Percentiles rank a stretch among this genome's conserved stretches.
Evolutionary conservation across 1,140 invertebrate genomes (phyloP).

Genomic region (Carposina sasakii): DNA sequence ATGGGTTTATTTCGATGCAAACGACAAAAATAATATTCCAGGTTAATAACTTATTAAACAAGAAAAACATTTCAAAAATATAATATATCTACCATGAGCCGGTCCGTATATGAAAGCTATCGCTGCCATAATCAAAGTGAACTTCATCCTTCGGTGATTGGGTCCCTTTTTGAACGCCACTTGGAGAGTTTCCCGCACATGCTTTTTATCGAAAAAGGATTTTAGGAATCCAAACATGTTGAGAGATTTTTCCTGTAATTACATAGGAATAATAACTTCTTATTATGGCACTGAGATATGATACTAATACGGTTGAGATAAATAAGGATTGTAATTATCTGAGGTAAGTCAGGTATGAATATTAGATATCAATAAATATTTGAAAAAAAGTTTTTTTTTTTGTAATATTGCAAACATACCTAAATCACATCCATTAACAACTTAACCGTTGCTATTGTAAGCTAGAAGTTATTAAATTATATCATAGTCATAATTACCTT

Average conservation of each 20-base stretch:
- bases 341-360: no score
- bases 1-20: background rate
- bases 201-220: conserved; percentile 65
- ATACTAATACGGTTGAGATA: no score
- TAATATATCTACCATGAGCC: conserved; percentile 66
- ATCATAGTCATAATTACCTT: conserved; percentile 25
- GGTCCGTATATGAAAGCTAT: conserved; percentile 71
- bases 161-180: conserved; percentile 66
- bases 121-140: conserved; percentile 42
- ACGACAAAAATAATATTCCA: background rate
- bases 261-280: background rate
- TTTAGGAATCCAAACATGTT: conserved; percentile 40
- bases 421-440: background rate
- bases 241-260: conserved; percentile 37
- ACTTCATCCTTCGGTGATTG: conserved; percentile 50
- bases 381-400: background rate
- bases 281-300: background rate
- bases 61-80: conserved; percentile 21
- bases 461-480: background rate
- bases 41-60: conserved; percentile 9
- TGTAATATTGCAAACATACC: background rate
- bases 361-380: background rate
- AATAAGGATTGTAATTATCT: no score
- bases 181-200: conserved; percentile 56
- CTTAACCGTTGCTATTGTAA: background rate